Percentiles rank a stretch among this genome's conserved stretches.
phyloP scores from a whole-genome alignment of 1,140 invertebrate genomes.

The Tyrophagus putrescentiae region DNA sequence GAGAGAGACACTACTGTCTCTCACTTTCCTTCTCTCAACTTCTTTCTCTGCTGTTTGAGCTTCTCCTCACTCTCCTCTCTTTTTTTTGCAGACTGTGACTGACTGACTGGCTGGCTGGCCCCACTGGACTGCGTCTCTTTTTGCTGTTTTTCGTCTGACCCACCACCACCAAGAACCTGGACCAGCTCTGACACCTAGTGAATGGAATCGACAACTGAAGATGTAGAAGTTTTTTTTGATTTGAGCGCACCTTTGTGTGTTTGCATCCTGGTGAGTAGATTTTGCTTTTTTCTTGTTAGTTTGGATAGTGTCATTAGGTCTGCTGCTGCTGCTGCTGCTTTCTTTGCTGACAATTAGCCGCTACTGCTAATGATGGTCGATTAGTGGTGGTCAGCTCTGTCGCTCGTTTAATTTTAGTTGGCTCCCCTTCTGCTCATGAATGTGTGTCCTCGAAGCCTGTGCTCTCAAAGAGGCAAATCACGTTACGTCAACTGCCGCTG shows the following conservation, averaged over 20 bases:
- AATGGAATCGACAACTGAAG: background rate
- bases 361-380: background rate
- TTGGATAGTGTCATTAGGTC: background rate
- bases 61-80: background rate
- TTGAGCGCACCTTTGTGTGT: background rate
- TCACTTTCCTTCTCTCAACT: background rate
- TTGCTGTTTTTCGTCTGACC: too few relatives aligned
- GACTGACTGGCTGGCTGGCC: background rate
- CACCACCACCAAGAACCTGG: too few relatives aligned
- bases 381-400: background rate
- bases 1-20: background rate
- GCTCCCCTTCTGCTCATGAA: too few relatives aligned
- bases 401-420: too few relatives aligned
- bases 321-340: background rate
- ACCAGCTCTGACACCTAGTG: conserved; percentile 5
- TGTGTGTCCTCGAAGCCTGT: too few relatives aligned
- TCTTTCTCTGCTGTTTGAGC: background rate
- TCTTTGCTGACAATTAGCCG: background rate
- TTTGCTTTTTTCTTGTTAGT: too few relatives aligned
- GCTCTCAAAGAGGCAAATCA: too few relatives aligned
- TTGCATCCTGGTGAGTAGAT: background rate
- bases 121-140: background rate
- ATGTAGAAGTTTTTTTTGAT: background rate
- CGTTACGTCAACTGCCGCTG: too few relatives aligned
- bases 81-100: background rate